Base-by-base conservation (phyloP, 2,113 vertebrate genomes). In the Picathartes gymnocephalus region DNA sequence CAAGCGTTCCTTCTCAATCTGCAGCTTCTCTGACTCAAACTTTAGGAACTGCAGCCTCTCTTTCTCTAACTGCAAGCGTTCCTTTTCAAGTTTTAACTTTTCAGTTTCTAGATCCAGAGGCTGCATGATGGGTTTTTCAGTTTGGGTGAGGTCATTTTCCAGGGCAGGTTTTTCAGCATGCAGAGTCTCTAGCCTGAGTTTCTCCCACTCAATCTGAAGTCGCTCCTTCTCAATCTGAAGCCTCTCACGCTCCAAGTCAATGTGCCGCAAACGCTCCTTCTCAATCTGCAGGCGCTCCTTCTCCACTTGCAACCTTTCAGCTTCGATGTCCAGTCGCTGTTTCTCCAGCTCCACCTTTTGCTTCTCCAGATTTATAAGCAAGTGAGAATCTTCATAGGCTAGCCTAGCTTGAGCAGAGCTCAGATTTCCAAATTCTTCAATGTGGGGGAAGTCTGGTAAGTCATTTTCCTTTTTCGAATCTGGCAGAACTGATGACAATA, bases 1-100 rank as follows among this genome's bases (percentile, higher is more conserved):
- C 51, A 99, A 98, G 72, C 98, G 98, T 40, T 99, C 99, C 97
- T 99, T 98, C 95, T 99, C 99, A 47, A 99, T 99, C 97, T 99
- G 99, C 90, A 99, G 97, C 94, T 99, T 98, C 90, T 99, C 98
- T 0, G 98, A 98, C 93, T 99, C 99, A 82, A 99, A 99, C 93
- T 99, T 99, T 10, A 99, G 96, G 88, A 99, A 99, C 95, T 99
- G 99, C 88, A 99, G 97, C 87, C 99, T 97, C 84, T 99, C 99
- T 31, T 99, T 99, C 81, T 99, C 99, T 73, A 99, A 96, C 79
- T 99, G 98, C 90, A 99, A 98, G 64, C 98, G 98, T 95, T 99
- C 99, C 81, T 98, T 98, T 96, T 99, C 99, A 16, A 99, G 98
- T 97, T 98, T 99, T 60, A 99, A 79, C 97, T 98, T 99, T 79